Evolutionary conservation across 2,888 invertebrate species (phyloP), one percentile per base, ranked within the genome.

Genomic region (Cephus spinipes): DNA sequence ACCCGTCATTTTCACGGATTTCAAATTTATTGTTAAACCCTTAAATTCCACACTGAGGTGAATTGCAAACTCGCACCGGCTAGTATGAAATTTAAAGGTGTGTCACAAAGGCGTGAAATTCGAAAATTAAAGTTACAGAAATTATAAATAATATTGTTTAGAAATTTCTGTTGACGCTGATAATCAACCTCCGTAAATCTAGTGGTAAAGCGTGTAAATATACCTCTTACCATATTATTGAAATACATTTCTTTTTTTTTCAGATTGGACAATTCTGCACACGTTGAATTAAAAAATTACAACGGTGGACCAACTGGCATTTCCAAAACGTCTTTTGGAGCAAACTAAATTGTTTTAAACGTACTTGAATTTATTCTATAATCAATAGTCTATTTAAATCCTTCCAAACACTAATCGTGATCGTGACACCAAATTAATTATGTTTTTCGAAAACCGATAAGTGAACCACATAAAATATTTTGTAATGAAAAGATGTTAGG

Each of bases 401-500:
- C 9, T 55, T 55, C 9, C 9, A 2, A 23, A 23, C 6, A 55
- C 2, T 55, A 1, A 2, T 55, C 55, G 23, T 55, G 23, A 55
- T 23, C 40, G 40, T 1, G 40, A 23, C 6, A 40, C 15, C 55
- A 55, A 55, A 55, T 23, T 55, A 55, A 55, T 55, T 0, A 55
- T 23, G 55, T 55, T 9, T 6, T 55, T 23, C 9, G 9, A 55
- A 2, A 55, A 15, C 9, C 23, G 55, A 55, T 55, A 55, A 55
- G 55, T 55, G 23, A 55, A 55, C 9, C 55, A 15, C 2, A 55
- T 23, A 55, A 23, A 23, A 55, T 55, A 55, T 9, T 55, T 55
- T 55, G 9, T 6, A 55, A 55, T 55, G 23, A 84, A 82, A 89
- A 84, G 82, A 90, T 90, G 90, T 85, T 89, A 87, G 90, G 89